Evolutionary conservation across 2,113 vertebrate species (phyloP).

Genomic region (Bubo bubo): DNA sequence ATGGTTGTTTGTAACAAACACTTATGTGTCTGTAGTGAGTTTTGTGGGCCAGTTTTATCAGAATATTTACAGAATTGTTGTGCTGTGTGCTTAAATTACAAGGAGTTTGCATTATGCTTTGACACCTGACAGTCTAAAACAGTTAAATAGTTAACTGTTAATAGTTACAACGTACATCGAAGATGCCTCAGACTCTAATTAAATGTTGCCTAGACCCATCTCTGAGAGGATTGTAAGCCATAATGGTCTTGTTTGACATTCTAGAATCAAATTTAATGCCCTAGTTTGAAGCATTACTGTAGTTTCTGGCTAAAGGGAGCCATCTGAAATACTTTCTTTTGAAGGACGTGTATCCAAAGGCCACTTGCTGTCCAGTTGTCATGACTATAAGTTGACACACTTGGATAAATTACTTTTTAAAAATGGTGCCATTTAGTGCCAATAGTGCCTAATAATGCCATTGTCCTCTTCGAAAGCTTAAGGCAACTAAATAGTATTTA

Average conservation of each 20-base stretch:
- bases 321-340: neutral
- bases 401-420: neutral
- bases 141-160: neutral
- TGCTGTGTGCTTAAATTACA: neutral
- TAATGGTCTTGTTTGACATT: neutral
- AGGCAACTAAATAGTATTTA: neutral
- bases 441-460: neutral
- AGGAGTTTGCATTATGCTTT: neutral
- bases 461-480: neutral
- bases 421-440: neutral
- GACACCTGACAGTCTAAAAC: neutral
- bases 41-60: neutral
- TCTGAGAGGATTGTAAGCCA: neutral
- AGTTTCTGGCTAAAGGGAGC: neutral
- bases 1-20: neutral
- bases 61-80: neutral
- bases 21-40: neutral
- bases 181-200: neutral
- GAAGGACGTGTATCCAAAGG: neutral
- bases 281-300: neutral
- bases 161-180: neutral
- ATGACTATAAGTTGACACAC: neutral
- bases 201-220: neutral
- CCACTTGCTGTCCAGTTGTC: neutral
- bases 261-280: neutral